Evolutionary conservation across 2,113 vertebrate species (phyloP).

Genomic region (Cinclus cinclus): DNA sequence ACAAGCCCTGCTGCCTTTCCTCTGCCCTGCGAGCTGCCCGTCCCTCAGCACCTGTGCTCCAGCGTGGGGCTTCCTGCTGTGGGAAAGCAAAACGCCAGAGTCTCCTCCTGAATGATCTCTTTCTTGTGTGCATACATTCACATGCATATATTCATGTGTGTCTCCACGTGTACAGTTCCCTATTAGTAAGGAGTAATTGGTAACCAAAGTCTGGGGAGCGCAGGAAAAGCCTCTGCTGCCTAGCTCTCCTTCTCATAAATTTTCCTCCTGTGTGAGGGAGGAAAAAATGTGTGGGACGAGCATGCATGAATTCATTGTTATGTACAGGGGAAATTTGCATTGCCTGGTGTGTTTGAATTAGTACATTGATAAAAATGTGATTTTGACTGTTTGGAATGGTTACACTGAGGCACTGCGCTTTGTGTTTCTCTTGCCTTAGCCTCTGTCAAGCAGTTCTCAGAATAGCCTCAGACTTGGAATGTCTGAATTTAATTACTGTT

Average conservation of each 20-base stretch:
- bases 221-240: neutral
- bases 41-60: accelerated
- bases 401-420: neutral
- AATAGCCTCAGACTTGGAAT: neutral
- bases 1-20: neutral
- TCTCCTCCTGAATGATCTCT: neutral
- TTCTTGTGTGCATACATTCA: neutral
- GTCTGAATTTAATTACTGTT: constrained; percentile 18
- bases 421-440: neutral
- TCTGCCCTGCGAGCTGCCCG: accelerated
- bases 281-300: neutral
- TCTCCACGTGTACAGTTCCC: neutral
- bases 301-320: neutral
- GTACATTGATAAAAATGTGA: neutral
- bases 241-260: neutral
- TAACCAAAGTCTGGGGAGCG: neutral
- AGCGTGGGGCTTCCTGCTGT: neutral
- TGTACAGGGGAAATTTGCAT: neutral
- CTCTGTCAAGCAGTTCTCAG: neutral
- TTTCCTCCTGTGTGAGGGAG: neutral
- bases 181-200: neutral
- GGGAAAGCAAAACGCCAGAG: neutral
- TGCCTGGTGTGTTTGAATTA: neutral
- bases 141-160: neutral
- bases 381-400: constrained; percentile 17